Base-by-base conservation (phyloP, 1,140 invertebrate genomes). In the Brachionus koreanus region DNA sequence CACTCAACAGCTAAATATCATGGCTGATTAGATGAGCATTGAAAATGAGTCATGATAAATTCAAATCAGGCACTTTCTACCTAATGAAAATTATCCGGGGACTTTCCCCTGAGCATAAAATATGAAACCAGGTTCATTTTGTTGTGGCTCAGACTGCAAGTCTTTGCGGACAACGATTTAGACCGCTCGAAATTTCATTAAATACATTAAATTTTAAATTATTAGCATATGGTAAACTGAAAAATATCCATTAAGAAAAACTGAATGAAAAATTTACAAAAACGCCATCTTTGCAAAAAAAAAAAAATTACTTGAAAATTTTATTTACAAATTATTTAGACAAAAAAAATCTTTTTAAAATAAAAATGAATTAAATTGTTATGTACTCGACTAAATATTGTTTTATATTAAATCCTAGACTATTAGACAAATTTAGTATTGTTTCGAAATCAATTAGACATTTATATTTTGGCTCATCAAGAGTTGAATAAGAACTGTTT, bases 361-460 rank as follows among this genome's bases (percentile, higher is more conserved):
- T 42, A 42, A 19, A 10, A 46, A 29, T 6, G 43, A 19, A 7
- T 61, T 65, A 79, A 42, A 79, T 79, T 61, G 76, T 65, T 12
- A 79, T 79, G 16, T 79, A 79, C 42, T 79, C 76, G 1, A 79
- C 76, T 35, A 79, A 43, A 49, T 61, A 79, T 61, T 79, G 76
- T 61, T 79, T 79, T 13, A 79, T 79, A 19, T 79, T 79, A 65
- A 79, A 79, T 13, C n/a, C 57, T 19, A 79, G 33, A 65, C 76
- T 79, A 23, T 79, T 79, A 5, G 76, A 23, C 37, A 79, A 61
- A 25, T 79, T 79, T 19, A 61, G 19, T 16, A 79, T 65, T 37
- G 76, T 79, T 61, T 79, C 76, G 33, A 79, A 79, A 79, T 79
- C 76, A 42, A 79, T 57, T 23, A 79, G 25, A 65, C 76, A 79